phyloP scores from a whole-genome alignment of 2,113 vertebrate genomes.

The Halcyon malimbica region DNA sequence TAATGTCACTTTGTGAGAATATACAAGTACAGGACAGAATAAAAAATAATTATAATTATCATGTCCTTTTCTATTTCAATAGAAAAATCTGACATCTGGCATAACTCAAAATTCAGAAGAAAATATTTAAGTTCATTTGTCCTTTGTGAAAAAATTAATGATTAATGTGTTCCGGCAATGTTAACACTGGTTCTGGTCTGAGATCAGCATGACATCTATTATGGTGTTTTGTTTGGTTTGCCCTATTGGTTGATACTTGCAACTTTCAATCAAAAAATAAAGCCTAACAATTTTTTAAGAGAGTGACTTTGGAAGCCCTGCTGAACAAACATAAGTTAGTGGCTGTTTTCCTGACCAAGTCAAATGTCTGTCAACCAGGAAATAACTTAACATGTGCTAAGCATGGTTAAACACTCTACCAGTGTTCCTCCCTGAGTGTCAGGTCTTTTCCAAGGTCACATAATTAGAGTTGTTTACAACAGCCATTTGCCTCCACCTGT shows the following conservation, averaged over 20 bases:
- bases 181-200: neutral
- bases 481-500: conserved; percentile 27
- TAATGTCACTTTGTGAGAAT: neutral
- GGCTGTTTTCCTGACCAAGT: neutral
- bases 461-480: conserved; percentile 9
- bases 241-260: neutral
- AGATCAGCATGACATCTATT: neutral
- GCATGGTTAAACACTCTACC: neutral
- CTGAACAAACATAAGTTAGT: neutral
- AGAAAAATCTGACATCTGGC: neutral
- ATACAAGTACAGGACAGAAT: neutral
- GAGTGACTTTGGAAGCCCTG: neutral
- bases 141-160: neutral
- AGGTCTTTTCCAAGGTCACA: conserved; percentile 2
- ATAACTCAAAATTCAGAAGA: neutral
- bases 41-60: neutral
- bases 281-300: neutral
- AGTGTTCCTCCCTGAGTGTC: neutral
- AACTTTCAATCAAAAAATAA: neutral
- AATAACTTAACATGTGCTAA: neutral
- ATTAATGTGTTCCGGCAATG: neutral
- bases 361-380: neutral
- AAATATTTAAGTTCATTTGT: neutral
- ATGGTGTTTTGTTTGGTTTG: neutral
- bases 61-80: neutral